Evolutionary conservation across 1,140 invertebrate species (phyloP), one percentile per base, ranked within the genome.

Genomic region (Drosophila auraria): DNA sequence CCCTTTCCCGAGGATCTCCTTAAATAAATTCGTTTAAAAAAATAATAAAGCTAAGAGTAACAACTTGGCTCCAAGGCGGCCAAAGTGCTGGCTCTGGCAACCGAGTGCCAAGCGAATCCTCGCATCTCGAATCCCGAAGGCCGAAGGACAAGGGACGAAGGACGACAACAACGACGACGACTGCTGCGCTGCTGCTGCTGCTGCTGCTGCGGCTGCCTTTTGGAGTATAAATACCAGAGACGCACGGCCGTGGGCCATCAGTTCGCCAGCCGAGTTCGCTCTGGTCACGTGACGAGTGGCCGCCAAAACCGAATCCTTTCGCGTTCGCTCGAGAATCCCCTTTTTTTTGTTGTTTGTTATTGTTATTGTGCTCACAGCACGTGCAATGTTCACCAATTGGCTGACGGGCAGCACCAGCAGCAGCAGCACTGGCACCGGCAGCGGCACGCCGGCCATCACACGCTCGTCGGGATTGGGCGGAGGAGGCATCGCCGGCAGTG

Each of bases 301-400:
- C 53, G 33, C 36, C 47, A 36, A 36, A 36, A 23, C 27, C 42
- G 53, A 25, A 45, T 45, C 27, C 25, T 27, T 58, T 20, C 27
- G 36, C n/a, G 64, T 45, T 30, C 40, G 47, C 38, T 12, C 65
- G 33, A 58, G n/a, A 44, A 17, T 20, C 30, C 44, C 14, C 45
- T 57, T 45, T 66, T 17, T 59, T n/a, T 57, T 61, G 47, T 66
- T 75, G 74, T 76, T 64, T 63, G 49, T 63, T 65, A 33, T 64
- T 63, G 49, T 63, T 65, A 33, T 60, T 47, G 40, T 36, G 17
- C n/a, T 7, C 8, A 14, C 12, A 36, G 33, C 11, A 75, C 59
- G 53, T 63, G 42, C 17, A 11, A 93, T 93, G 92, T 93, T 93
- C 78, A 93, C 92, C 59, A 93, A 93, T 72, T 93, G 92, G 92